Conservation (phyloP, 2,113 vertebrate genomes). For the Lipotes vexillifer region DNA sequence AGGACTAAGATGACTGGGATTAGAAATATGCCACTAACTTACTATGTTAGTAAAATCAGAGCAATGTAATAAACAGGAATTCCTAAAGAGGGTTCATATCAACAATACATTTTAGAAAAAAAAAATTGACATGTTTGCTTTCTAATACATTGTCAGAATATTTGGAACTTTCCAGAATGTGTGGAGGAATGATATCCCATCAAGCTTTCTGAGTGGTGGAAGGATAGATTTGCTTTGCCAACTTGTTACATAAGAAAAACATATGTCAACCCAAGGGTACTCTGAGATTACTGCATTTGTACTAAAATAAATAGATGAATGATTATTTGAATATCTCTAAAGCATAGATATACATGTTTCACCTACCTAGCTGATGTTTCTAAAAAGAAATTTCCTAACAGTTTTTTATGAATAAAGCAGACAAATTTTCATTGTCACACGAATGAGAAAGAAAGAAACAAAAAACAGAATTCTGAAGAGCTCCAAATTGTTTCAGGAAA, state of each 20-base stretch:
- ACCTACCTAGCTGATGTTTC: background rate
- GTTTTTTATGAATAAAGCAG: background rate
- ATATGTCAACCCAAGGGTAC: background rate
- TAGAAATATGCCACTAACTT: background rate
- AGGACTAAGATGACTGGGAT: background rate
- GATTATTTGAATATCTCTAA: background rate
- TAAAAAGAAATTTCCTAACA: background rate
- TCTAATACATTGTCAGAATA: background rate
- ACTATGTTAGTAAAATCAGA: background rate
- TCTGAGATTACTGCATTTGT: background rate
- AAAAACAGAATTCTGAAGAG: background rate
- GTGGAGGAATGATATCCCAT: background rate
- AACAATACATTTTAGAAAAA: background rate
- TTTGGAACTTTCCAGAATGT: background rate
- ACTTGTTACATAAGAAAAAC: background rate
- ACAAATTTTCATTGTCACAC: background rate
- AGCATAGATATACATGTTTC: background rate
- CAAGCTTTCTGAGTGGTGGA: background rate
- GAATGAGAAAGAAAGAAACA: background rate
- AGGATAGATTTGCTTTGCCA: background rate
- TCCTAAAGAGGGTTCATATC: background rate
- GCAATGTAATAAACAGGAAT: background rate
- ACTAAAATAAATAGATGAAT: background rate
- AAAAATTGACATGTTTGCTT: background rate
- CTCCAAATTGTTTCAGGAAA: background rate